A percentile compares a stretch with the other conserved stretches of the same genome.
Evolutionary conservation across 2,797 vertebrate species (phyloP).

Genomic region (Tenualosa thibaudeaui): DNA sequence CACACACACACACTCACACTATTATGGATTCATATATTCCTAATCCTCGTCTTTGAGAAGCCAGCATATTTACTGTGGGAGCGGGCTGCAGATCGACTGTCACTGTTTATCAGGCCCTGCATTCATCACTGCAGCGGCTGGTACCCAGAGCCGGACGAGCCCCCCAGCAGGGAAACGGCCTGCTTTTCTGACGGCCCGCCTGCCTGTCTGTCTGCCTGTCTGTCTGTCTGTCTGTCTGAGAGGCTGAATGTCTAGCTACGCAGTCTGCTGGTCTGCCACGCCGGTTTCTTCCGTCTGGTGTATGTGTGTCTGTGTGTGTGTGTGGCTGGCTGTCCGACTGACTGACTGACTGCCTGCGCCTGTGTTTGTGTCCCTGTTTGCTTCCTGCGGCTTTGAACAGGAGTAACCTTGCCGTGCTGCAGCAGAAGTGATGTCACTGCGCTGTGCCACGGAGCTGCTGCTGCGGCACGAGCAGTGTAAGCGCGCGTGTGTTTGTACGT

Average conservation of each 20-base stretch:
- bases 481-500: conserved; percentile 6
- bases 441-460: conserved; percentile 65
- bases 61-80: conserved; percentile 71
- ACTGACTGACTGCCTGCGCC: conserved; percentile 40
- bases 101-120: conserved; percentile 73
- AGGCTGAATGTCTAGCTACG: background rate
- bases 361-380: conserved; percentile 20
- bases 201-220: background rate
- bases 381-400: conserved; percentile 49
- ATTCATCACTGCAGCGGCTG: conserved; percentile 62
- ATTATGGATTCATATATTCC: conserved; percentile 65
- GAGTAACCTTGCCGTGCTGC: conserved; percentile 71
- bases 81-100: conserved; percentile 73
- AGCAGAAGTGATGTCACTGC: conserved; percentile 61
- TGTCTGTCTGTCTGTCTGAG: background rate
- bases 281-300: background rate
- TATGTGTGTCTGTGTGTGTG: background rate
- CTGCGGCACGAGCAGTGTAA: conserved; percentile 63
- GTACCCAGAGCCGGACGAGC: background rate
- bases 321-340: background rate
- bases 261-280: conserved; percentile 38
- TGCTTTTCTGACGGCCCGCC: background rate
- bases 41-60: conserved; percentile 47
- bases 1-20: conserved; percentile 40
- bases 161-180: conserved; percentile 24